Conservation (phyloP, 2,113 vertebrate genomes). For the Tursiops truncatus region DNA sequence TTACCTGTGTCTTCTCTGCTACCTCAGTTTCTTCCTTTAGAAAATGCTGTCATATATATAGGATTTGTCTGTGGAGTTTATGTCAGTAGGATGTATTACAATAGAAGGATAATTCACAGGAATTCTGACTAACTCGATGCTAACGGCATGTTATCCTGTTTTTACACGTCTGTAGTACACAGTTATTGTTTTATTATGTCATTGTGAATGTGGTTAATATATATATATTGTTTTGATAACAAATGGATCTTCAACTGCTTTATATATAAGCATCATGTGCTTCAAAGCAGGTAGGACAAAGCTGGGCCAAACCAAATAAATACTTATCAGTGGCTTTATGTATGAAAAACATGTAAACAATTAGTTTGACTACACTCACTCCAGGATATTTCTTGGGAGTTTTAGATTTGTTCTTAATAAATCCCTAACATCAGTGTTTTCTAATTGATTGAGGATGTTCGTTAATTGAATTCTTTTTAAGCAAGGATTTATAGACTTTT, state of each 20-base stretch:
- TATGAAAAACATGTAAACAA: not conserved
- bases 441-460: not conserved
- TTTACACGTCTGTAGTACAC: not conserved
- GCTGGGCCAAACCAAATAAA: not conserved
- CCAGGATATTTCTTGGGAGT: not conserved
- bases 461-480: not conserved
- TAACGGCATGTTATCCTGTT: not conserved
- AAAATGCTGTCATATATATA: not conserved
- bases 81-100: not conserved
- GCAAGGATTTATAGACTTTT: not conserved
- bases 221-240: not conserved
- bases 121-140: not conserved
- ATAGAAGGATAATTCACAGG: not conserved
- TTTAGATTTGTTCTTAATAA: not conserved
- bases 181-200: not conserved
- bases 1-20: not conserved
- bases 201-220: not conserved
- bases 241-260: not conserved
- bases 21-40: conserved; percentile 1
- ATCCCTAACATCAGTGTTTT: not conserved
- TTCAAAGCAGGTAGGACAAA: not conserved
- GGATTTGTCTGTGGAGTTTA: not conserved
- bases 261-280: not conserved
- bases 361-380: not conserved
- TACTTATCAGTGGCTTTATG: not conserved